phyloP scores from a whole-genome alignment of 2,797 vertebrate genomes.

The Momotus momota region DNA sequence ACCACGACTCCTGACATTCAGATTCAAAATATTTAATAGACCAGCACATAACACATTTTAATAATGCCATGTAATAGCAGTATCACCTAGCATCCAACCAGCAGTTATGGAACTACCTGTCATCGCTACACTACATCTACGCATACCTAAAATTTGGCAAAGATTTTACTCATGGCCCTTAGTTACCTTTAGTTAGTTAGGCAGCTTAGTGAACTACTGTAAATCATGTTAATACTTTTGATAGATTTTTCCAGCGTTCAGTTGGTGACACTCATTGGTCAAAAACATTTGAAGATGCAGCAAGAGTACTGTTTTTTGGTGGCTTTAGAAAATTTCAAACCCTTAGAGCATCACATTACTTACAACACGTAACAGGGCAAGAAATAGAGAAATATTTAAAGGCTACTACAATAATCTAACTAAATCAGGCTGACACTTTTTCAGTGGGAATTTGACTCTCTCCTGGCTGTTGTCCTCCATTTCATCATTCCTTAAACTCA shows the following conservation, averaged over 20 bases:
- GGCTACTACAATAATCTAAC: slow-evolving; percentile 9
- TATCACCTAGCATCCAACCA: fast-evolving
- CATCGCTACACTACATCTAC: neutral
- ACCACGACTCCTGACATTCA: fast-evolving
- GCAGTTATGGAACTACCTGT: neutral
- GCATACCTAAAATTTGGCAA: neutral
- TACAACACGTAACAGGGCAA: neutral
- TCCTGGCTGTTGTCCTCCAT: neutral
- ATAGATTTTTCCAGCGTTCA: neutral
- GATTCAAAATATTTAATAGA: neutral
- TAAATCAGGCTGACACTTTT: neutral
- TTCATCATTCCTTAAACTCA: neutral
- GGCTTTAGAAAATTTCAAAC: neutral
- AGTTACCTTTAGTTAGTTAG: neutral
- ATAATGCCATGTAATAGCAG: neutral
- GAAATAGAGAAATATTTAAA: slow-evolving; percentile 30
- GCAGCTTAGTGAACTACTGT: neutral
- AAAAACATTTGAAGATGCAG: neutral
- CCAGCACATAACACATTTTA: neutral
- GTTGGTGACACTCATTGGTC: neutral
- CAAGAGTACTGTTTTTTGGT: neutral
- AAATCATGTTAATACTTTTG: neutral
- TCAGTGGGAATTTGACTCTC: neutral
- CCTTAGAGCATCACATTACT: neutral
- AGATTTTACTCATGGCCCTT: neutral